Evolutionary conservation across 2,888 invertebrate species (phyloP), one percentile per base, ranked within the genome.

Genomic region (Ectemnius cavifrons): DNA sequence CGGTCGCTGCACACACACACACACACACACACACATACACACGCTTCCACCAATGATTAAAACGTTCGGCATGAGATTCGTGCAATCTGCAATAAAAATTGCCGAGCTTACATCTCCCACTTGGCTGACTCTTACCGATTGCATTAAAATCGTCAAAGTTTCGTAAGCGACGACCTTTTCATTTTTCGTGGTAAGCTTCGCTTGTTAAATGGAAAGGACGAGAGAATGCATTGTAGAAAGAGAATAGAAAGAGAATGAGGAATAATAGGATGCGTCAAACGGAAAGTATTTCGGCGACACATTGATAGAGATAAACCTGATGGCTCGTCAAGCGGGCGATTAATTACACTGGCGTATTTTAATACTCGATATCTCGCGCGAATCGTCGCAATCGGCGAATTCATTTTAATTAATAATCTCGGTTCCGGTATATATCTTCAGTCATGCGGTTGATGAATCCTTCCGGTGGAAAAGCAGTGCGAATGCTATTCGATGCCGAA

Each of bases 61-160:
- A 72, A 73, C 52, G 49, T 73, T 18, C 20, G 47, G 18, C 52
- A 20, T 49, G 13, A 63, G 58, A 61, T 65, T 63, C 27, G 58
- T 45, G 46, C 47, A 58, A 63, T 69, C 63, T 63, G 49, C 69
- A 69, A 63, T 58, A 63, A 63, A 63, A 63, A 69, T 63, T 20
- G 62, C 49, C 67, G 49, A 62, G 63, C 28, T 20, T n/a, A 46
- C 47, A 23, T 23, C 64, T n/a, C 45, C 16, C 57, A 57, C 16
- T 62, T 37, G 56, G 16, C 58, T 37, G 37, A 37, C 37, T 37
- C 37, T 67, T 49, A 49, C 37, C 63, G 71, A 59, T 63, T 37
- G 45, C 62, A 52, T 67, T 20, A 56, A 18, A 63, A 63, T 49
- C 52, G 49, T 63, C 57, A 11, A 45, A 63, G 57, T 52, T 58